A percentile compares a stretch with the other conserved stretches of the same genome.
These are phyloP conservation scores for Ophion costatus DNA, from an alignment of 2,888 invertebrate genomes.

Conservation along the genomic window DNA sequence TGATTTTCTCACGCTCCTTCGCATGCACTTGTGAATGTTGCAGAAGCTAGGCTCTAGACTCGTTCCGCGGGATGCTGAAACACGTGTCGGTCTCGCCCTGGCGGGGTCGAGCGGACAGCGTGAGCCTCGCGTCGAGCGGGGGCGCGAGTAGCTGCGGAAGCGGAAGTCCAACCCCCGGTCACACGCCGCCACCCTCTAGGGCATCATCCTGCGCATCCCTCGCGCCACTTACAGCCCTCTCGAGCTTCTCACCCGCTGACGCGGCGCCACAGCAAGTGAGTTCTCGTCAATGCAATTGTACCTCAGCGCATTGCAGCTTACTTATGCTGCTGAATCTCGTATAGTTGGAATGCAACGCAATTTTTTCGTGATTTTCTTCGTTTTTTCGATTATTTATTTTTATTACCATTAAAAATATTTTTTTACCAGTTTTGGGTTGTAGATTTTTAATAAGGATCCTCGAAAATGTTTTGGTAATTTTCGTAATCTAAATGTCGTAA, in stretches of 20 bases:
- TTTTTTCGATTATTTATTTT: no score
- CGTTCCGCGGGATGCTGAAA: constrained; percentile 89
- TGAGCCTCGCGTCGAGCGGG: constrained; percentile 90
- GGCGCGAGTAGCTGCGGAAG: constrained; percentile 87
- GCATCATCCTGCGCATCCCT: constrained; percentile 82
- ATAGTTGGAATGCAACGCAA: no score
- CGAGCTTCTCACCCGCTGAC: constrained; percentile 81
- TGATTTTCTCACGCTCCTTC: neutral
- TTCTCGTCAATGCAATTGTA: constrained; percentile 2
- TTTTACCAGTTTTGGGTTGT: neutral
- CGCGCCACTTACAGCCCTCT: constrained; percentile 79
- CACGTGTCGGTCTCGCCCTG: constrained; percentile 96
- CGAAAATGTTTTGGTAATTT: no score
- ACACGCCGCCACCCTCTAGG: constrained; percentile 85
- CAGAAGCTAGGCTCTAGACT: constrained; percentile 35
- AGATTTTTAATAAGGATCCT: no score
- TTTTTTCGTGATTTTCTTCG: no score
- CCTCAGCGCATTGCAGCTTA: no score
- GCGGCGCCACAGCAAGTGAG: constrained; percentile 78
- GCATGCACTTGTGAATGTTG: neutral
- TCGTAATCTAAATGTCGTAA: no score
- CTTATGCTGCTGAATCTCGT: no score
- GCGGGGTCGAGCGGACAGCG: constrained; percentile 92
- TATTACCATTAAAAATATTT: neutral
- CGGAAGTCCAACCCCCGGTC: constrained; percentile 89